A percentile compares a stretch with the other conserved stretches of the same genome.
These are phyloP conservation scores for Agrilus biguttatus DNA, from an alignment of 2,888 invertebrate species.

Conservation along the genomic window DNA sequence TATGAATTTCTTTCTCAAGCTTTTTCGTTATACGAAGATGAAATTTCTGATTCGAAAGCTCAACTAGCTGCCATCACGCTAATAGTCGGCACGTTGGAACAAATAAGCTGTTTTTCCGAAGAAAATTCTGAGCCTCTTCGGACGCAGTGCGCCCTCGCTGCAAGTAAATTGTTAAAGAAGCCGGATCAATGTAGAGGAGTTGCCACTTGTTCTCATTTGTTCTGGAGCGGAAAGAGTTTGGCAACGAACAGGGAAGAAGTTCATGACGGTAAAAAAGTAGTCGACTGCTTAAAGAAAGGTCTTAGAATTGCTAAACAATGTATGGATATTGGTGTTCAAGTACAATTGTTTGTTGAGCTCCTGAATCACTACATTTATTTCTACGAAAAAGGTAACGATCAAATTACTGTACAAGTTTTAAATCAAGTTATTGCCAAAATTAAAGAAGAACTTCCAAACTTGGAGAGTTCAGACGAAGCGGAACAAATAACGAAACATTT, in stretches of 20 bases:
- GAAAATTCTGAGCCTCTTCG: conserved; percentile 95
- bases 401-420: conserved; percentile 27
- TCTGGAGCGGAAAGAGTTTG: conserved; percentile 78
- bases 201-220: conserved; percentile 85
- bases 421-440: conserved; percentile 81
- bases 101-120: conserved; percentile 86
- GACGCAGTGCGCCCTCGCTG: conserved; percentile 90
- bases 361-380: conserved; percentile 89
- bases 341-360: conserved; percentile 88
- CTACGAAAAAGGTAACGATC: conserved; percentile 61
- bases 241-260: conserved; percentile 40
- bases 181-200: conserved; percentile 97
- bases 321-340: conserved; percentile 93
- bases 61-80: conserved; percentile 92
- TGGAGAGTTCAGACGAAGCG: conserved; percentile 90
- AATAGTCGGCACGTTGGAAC: conserved; percentile 90
- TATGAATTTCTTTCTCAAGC: conserved; percentile 96
- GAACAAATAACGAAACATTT: conserved; percentile 95
- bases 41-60: conserved; percentile 93
- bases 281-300: conserved; percentile 92
- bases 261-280: conserved; percentile 78
- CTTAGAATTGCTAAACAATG: conserved; percentile 92
- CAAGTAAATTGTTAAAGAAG: conserved; percentile 90
- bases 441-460: conserved; percentile 80
- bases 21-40: conserved; percentile 95